Evolutionary conservation across 2,888 invertebrate species (phyloP).

Genomic region (Myathropa florea): DNA sequence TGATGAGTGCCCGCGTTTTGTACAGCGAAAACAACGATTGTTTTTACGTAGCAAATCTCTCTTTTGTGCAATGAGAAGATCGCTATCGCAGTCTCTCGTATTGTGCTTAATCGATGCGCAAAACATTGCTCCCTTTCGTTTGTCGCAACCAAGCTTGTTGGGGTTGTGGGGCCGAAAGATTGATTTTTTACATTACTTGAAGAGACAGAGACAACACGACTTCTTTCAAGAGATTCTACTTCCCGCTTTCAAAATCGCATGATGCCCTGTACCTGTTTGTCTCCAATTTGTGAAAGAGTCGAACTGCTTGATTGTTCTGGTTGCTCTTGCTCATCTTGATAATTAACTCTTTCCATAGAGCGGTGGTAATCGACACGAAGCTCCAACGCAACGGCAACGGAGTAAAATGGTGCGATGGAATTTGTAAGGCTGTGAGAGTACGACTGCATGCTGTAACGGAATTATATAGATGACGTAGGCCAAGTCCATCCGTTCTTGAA

Average conservation of each 20-base stretch:
- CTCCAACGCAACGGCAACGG: slow-evolving; percentile 2
- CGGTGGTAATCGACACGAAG: slow-evolving; percentile 19
- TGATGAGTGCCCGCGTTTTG: neutral
- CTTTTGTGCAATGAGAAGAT: neutral
- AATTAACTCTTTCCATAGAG: neutral
- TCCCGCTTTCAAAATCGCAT: slow-evolving; percentile 24
- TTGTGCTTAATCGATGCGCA: neutral
- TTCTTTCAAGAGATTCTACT: too few species aligned
- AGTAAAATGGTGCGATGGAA: slow-evolving; percentile 18
- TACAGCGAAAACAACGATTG: neutral
- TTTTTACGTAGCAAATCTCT: neutral
- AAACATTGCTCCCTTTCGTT: neutral
- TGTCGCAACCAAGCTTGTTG: neutral
- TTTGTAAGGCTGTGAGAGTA: slow-evolving; percentile 22
- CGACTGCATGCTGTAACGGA: neutral
- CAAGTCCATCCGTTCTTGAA: neutral
- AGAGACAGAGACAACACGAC: too few species aligned
- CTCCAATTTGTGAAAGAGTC: slow-evolving; percentile 1
- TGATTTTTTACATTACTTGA: neutral
- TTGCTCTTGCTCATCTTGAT: neutral
- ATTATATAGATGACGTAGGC: slow-evolving; percentile 5
- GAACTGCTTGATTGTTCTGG: neutral
- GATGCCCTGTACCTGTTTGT: slow-evolving; percentile 11
- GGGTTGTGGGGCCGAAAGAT: neutral
- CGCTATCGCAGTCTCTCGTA: neutral